Evolutionary conservation across 2,113 vertebrate species (phyloP).

Genomic region (Pedionomus torquatus): DNA sequence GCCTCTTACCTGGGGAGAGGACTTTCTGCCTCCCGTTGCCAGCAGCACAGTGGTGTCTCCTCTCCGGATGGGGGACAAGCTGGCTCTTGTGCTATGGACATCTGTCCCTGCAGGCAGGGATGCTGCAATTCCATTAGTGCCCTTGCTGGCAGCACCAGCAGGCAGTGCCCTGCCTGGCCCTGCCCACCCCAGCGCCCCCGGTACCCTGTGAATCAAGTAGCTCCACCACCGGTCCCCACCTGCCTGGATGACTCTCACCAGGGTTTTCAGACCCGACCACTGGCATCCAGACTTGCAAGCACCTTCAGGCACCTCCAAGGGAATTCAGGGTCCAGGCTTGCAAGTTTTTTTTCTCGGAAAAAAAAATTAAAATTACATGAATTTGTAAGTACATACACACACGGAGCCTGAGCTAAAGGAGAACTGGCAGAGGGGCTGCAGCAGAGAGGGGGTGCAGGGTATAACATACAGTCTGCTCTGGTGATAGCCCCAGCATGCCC

Average conservation of each 20-base stretch:
- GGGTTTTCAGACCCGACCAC: background rate
- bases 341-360: background rate
- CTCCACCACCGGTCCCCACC: background rate
- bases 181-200: background rate
- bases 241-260: accelerated
- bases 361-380: no score
- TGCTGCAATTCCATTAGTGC: background rate
- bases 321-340: background rate
- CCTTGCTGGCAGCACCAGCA: background rate
- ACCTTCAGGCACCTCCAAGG: background rate
- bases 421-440: background rate
- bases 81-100: background rate
- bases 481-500: background rate
- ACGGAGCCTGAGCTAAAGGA: background rate
- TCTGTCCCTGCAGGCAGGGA: background rate
- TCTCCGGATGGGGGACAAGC: accelerated
- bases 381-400: background rate
- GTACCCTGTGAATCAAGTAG: accelerated
- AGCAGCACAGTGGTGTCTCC: background rate
- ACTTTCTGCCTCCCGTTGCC: background rate
- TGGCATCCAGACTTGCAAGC: background rate
- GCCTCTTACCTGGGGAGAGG: background rate
- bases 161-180: background rate
- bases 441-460: background rate
- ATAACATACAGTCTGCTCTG: background rate